A percentile compares a stretch with the other conserved stretches of the same genome.
These are phyloP conservation scores for Megalonaias nervosa DNA, from an alignment of 1,140 invertebrate genomes.

Conservation along the genomic window DNA sequence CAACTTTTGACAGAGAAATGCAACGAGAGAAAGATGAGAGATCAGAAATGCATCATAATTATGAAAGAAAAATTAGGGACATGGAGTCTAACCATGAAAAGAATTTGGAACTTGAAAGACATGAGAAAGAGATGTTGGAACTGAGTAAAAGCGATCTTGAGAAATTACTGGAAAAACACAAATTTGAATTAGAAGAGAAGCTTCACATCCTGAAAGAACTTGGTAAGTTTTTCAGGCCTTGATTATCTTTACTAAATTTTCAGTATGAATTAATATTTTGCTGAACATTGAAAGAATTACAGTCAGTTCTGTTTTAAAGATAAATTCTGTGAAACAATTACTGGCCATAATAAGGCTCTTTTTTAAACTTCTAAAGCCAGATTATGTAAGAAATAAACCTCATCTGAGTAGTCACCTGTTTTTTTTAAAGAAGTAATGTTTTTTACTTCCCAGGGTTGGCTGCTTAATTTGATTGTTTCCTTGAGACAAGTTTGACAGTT, in stretches of 20 bases:
- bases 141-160: conserved; percentile 26
- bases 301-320: too few relatives aligned
- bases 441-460: too few relatives aligned
- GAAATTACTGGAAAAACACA: conserved; percentile 41
- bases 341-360: too few relatives aligned
- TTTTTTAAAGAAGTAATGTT: too few relatives aligned
- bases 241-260: background rate
- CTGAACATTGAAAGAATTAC: too few relatives aligned
- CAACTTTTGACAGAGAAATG: conserved; percentile 56
- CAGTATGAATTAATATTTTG: background rate
- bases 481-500: too few relatives aligned
- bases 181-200: conserved; percentile 29
- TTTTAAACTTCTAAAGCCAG: too few relatives aligned
- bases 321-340: too few relatives aligned
- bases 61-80: conserved; percentile 59
- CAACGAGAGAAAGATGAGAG: conserved; percentile 59
- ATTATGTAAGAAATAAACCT: too few relatives aligned
- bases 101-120: conserved; percentile 47
- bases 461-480: too few relatives aligned
- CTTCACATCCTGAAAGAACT: conserved; percentile 43
- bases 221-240: conserved; percentile 36
- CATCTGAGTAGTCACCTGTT: too few relatives aligned
- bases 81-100: conserved; percentile 47
- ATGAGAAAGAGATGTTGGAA: conserved; percentile 37
- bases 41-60: conserved; percentile 52